A percentile compares a stretch with the other conserved stretches of the same genome.
Evolutionary conservation across 1,140 invertebrate genomes (phyloP).

Genomic region (Trachymyrmex cornetzi): DNA sequence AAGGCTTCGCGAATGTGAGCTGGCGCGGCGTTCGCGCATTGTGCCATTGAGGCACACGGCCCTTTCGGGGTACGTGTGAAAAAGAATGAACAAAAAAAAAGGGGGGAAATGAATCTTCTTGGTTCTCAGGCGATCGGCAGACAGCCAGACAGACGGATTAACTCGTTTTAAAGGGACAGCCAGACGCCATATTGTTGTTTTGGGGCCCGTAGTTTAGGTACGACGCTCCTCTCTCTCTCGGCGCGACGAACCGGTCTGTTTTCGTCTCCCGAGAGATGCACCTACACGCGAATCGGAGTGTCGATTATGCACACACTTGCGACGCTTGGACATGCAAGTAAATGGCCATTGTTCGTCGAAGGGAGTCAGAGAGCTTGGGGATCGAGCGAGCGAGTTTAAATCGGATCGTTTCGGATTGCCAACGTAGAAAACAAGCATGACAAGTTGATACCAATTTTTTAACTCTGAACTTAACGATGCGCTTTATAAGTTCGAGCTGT

Average conservation of each 20-base stretch:
- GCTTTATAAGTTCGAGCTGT: not conserved
- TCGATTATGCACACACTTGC: slow-evolving; percentile 64
- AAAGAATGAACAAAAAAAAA: slow-evolving; percentile 79
- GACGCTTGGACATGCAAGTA: slow-evolving; percentile 57
- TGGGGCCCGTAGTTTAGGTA: slow-evolving; percentile 13
- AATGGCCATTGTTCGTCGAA: slow-evolving; percentile 57
- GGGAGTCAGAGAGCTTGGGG: slow-evolving; percentile 40
- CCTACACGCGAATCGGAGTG: slow-evolving; percentile 68
- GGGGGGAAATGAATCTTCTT: slow-evolving; percentile 81
- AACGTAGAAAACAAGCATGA: slow-evolving; percentile 30
- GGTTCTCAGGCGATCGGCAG: slow-evolving; percentile 81
- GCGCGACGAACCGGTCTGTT: slow-evolving; percentile 70
- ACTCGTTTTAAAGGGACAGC: slow-evolving; percentile 81
- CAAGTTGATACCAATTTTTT: slow-evolving; percentile 30
- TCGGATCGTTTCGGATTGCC: slow-evolving; percentile 32
- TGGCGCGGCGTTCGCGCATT: slow-evolving; percentile 65
- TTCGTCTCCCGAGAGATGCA: slow-evolving; percentile 69
- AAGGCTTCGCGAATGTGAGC: slow-evolving; percentile 60
- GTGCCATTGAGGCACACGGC: slow-evolving; percentile 71
- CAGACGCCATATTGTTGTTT: slow-evolving; percentile 72
- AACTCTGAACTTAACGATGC: not conserved
- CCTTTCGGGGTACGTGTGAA: slow-evolving; percentile 80
- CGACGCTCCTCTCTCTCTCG: slow-evolving; percentile 23
- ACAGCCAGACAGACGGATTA: slow-evolving; percentile 79
- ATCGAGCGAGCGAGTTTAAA: slow-evolving; percentile 35